Evolutionary conservation across 2,888 invertebrate species (phyloP).

Genomic region (Tenthredo mesomela): DNA sequence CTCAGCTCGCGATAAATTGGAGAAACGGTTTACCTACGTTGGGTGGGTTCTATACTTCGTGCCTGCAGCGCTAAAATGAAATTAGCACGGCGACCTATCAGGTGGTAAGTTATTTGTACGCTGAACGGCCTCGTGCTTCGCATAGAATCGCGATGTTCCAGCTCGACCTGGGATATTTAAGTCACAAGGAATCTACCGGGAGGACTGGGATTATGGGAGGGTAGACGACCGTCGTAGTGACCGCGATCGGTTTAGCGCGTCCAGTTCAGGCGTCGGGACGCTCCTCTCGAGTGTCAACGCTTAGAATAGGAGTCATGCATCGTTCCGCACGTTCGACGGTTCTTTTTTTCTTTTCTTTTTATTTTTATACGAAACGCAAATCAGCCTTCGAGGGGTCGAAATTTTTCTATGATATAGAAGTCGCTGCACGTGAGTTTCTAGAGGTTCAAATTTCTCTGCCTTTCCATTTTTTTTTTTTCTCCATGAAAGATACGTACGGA

Average conservation of each 20-base stretch:
- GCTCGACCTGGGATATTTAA: slow-evolving; percentile 47
- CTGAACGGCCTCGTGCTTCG: slow-evolving; percentile 47
- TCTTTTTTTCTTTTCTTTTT: neutral
- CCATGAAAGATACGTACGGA: neutral
- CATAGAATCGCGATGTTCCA: slow-evolving; percentile 49
- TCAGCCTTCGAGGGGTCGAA: neutral
- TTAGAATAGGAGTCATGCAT: slow-evolving; percentile 30
- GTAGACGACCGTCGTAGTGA: neutral
- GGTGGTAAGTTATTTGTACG: slow-evolving; percentile 40
- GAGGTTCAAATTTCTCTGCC: neutral
- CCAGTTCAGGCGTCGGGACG: slow-evolving; percentile 13
- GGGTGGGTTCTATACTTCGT: slow-evolving; percentile 9
- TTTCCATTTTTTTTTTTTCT: neutral
- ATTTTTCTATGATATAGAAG: neutral
- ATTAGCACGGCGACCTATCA: slow-evolving; percentile 41
- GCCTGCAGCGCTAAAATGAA: slow-evolving; percentile 26
- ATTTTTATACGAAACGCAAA: neutral
- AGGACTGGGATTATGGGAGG: slow-evolving; percentile 29
- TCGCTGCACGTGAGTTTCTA: neutral
- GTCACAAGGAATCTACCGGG: slow-evolving; percentile 28
- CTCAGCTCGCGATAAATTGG: neutral
- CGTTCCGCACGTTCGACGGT: neutral
- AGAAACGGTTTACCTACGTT: neutral
- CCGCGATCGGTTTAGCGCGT: slow-evolving; percentile 17
- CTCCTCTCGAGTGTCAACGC: slow-evolving; percentile 14